phyloP scores from a whole-genome alignment of 2,113 vertebrate genomes.

The Entelurus aequoreus region DNA sequence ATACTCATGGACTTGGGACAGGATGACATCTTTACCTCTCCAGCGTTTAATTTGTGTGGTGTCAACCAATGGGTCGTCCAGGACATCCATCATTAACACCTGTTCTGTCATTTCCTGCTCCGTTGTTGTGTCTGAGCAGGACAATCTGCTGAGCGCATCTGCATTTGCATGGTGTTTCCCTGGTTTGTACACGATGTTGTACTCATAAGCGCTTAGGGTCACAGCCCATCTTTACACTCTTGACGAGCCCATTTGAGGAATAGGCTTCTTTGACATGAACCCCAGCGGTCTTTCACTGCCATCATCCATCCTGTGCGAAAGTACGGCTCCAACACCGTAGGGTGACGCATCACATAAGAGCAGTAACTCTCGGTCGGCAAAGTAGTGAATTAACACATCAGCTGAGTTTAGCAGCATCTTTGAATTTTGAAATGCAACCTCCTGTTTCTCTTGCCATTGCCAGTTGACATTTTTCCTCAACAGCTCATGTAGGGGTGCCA shows the following conservation, averaged over 20 bases:
- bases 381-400: too few species aligned
- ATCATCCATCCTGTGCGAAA: too few species aligned
- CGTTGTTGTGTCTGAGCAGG: neutral
- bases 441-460: too few species aligned
- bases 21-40: neutral
- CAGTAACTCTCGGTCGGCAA: too few species aligned
- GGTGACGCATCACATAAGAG: too few species aligned
- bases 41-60: neutral
- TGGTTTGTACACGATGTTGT: constrained; percentile 5
- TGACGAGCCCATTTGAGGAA: constrained; percentile 14
- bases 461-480: too few species aligned
- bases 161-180: constrained; percentile 5
- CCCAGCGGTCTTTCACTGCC: too few species aligned
- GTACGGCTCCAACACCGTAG: too few species aligned
- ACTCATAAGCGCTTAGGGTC: neutral
- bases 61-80: neutral
- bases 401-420: too few species aligned
- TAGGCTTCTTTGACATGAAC: constrained; percentile 4
- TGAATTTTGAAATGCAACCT: too few species aligned
- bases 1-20: neutral
- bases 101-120: neutral
- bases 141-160: neutral
- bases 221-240: constrained; percentile 13
- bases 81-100: neutral
- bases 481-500: too few species aligned